A percentile compares a stretch with the other conserved stretches of the same genome.
Evolutionary conservation across 2,888 invertebrate species (phyloP).

Genomic region (Amiota minor): DNA sequence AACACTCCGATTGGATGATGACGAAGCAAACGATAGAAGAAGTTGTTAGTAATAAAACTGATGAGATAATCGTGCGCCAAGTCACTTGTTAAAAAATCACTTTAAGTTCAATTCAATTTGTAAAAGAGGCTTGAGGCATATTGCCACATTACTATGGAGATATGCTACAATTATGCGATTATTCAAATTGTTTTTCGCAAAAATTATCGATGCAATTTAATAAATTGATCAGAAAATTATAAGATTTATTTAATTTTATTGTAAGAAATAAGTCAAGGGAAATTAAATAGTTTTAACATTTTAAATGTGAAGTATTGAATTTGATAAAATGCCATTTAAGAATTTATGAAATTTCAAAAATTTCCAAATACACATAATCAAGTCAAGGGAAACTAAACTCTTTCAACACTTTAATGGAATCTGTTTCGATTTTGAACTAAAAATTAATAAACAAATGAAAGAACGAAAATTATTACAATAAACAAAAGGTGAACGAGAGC

Average conservation of each 20-base stretch:
- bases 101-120: slow-evolving; percentile 11
- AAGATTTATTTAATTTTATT: not conserved
- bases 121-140: not conserved
- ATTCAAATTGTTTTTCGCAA: not conserved
- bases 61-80: slow-evolving; percentile 22
- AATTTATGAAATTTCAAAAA: too few species aligned
- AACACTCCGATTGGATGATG: too few species aligned
- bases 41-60: slow-evolving; percentile 16
- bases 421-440: not conserved
- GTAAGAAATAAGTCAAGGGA: too few species aligned
- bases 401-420: not conserved
- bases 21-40: too few species aligned
- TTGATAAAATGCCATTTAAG: too few species aligned
- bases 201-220: not conserved
- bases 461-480: slow-evolving; percentile 15
- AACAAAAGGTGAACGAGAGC: slow-evolving; percentile 23
- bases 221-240: not conserved
- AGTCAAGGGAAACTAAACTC: too few species aligned
- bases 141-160: too few species aligned
- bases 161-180: too few species aligned
- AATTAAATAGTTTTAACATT: too few species aligned
- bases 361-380: too few species aligned
- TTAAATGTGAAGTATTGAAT: too few species aligned
- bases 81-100: slow-evolving; percentile 14
- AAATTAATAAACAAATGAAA: not conserved